Conservation (phyloP, 2,888 invertebrate genomes). For the Andrena minutula region DNA sequence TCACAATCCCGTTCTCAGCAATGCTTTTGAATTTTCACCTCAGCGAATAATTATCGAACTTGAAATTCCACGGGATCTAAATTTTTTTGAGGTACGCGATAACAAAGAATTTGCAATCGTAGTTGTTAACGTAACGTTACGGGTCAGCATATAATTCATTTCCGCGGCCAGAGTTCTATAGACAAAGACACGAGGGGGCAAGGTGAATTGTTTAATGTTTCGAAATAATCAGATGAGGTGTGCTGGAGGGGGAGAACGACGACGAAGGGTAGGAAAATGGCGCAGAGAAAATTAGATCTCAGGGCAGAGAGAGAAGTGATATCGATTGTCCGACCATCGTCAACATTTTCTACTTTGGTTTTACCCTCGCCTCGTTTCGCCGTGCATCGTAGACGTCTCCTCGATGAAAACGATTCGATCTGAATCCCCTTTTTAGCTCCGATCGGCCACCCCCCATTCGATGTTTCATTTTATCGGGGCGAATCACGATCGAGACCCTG, state of each 20-base stretch:
- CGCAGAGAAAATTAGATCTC: constrained; percentile 14
- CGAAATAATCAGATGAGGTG: constrained; percentile 19
- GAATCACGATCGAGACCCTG: constrained; percentile 16
- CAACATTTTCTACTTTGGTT: constrained; percentile 39
- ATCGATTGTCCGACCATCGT: constrained; percentile 47
- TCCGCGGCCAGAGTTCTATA: neutral
- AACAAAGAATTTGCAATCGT: neutral
- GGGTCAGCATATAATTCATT: neutral
- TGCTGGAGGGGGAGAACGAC: constrained; percentile 3
- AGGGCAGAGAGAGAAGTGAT: constrained; percentile 17
- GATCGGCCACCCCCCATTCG: constrained; percentile 18
- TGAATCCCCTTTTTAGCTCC: constrained; percentile 38
- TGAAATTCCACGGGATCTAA: neutral
- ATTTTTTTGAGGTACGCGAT: neutral
- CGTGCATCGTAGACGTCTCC: constrained; percentile 14
- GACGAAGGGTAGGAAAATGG: neutral
- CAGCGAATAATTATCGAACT: neutral
- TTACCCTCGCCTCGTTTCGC: constrained; percentile 22
- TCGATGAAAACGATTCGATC: constrained; percentile 39
- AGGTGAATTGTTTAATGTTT: constrained; percentile 27
- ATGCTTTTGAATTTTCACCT: neutral
- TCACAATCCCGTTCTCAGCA: neutral
- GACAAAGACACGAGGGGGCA: neutral
- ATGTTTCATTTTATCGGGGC: constrained; percentile 36
- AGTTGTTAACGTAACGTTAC: neutral